Base-by-base conservation (phyloP, 2,888 invertebrate species). In the Tinea trinotella region DNA sequence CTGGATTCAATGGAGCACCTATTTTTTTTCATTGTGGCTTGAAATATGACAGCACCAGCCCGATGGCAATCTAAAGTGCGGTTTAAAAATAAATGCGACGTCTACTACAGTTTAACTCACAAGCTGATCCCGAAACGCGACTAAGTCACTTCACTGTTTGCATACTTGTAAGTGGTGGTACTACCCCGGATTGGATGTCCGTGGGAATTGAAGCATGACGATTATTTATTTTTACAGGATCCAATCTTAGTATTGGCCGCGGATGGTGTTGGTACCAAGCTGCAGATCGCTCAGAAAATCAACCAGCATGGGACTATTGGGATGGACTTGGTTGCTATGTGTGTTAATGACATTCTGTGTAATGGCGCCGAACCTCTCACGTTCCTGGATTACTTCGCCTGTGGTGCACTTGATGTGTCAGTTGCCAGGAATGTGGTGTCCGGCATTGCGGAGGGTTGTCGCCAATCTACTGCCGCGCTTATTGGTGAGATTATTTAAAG, bases 261-360 rank as follows among this genome's bases (percentile, higher is more conserved):
- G 0, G 98, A 98, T 82, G 99, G 99, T n/a, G 98, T 99, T 13
- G 99, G 99, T 53, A 98, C 98, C 0, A 99, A 99, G 76, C 88
- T 99, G 7, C 95, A 95, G 86, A 93, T 96, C 58, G 98, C 98
- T 0, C 93, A 97, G 72, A 89, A 89, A 62, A 90, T 89, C 58
- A 89, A 90, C 54, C 87, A 90, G 9, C 95, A 97, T 75, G 82
- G 88, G 58, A 93, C 93, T 0, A 91, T 99, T 57, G 99, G 99
- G 30, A 90, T 96, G 56, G 99, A 99, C 83, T 86, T 99, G 57
- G 99, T 99, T 1, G 99, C 98, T 7, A 99, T 99, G 99, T 99
- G 98, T 70, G 98, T 96, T 4, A 99, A 99, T 81, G 99, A 99
- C 76, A 92, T 99, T 49, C 87, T 99, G 24, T 97, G 97, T 59